Evolutionary conservation across 2,888 invertebrate genomes (phyloP).

Genomic region (Pandemis corylana): DNA sequence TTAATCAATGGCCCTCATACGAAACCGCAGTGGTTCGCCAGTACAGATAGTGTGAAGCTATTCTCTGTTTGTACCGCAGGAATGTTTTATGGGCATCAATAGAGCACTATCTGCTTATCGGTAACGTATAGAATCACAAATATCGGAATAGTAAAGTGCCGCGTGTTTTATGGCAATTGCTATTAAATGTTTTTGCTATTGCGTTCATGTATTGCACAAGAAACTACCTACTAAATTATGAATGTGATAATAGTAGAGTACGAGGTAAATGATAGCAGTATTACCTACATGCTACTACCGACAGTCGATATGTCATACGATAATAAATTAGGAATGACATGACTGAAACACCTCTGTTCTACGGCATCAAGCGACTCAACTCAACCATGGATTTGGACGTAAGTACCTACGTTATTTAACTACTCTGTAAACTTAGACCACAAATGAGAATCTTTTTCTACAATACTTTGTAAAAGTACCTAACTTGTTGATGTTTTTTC

Average conservation of each 20-base stretch:
- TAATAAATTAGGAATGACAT: not conserved
- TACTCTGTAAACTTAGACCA: too few species aligned
- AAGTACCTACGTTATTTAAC: too few species aligned
- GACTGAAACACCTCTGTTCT: not conserved
- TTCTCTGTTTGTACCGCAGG: conserved; percentile 9
- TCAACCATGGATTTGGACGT: not conserved
- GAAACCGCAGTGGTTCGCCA: not conserved
- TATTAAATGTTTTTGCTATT: not conserved
- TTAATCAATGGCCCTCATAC: not conserved
- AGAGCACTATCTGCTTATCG: conserved; percentile 13
- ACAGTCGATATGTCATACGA: not conserved
- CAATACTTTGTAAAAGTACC: too few species aligned
- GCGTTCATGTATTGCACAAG: conserved; percentile 4
- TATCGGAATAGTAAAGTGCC: conserved; percentile 5
- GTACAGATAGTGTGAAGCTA: not conserved
- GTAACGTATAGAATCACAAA: conserved; percentile 5
- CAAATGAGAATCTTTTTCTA: too few species aligned
- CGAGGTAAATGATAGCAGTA: not conserved
- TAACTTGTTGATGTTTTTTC: too few species aligned
- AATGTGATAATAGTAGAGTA: not conserved
- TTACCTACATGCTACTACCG: too few species aligned
- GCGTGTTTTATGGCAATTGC: conserved; percentile 1
- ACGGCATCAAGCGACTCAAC: not conserved
- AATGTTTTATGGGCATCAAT: conserved; percentile 14
- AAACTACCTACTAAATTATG: conserved; percentile 2